Percentiles rank a stretch among this genome's conserved stretches.
Evolutionary conservation across 2,113 vertebrate genomes (phyloP).

Genomic region (Butastur rufipennis): DNA sequence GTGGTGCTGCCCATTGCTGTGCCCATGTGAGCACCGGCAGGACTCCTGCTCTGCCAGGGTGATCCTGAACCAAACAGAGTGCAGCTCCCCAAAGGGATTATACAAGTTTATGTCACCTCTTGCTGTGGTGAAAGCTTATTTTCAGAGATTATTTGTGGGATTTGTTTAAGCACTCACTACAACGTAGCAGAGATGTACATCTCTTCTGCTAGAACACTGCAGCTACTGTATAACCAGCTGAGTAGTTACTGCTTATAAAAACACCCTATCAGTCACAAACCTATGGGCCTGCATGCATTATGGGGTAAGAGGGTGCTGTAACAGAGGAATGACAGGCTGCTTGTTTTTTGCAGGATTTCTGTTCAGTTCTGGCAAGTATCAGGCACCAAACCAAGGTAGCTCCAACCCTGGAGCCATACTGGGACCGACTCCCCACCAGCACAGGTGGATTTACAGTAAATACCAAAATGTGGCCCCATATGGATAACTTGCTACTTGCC

Average conservation of each 20-base stretch:
- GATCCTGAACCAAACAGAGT: background rate
- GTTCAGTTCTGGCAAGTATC: background rate
- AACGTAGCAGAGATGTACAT: fast-evolving
- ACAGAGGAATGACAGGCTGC: background rate
- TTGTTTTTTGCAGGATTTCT: background rate
- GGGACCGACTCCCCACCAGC: background rate
- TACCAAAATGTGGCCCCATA: background rate
- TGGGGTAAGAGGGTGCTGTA: background rate
- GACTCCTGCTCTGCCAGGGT: too few species aligned
- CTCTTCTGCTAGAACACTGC: background rate
- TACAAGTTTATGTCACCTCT: background rate
- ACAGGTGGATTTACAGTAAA: background rate
- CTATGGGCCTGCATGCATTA: background rate
- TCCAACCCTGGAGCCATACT: background rate
- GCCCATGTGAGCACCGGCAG: fast-evolving
- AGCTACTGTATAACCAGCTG: background rate
- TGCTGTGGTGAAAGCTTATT: background rate
- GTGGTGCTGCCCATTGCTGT: background rate
- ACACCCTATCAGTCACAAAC: background rate
- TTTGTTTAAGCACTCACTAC: background rate
- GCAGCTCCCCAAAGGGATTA: background rate
- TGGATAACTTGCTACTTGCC: background rate
- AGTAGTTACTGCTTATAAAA: background rate
- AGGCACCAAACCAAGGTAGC: background rate
- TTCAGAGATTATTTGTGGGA: background rate